These are phyloP conservation scores for Nycticebus coucang DNA, from an alignment of 2,113 vertebrate species.

Conservation along the genomic window DNA sequence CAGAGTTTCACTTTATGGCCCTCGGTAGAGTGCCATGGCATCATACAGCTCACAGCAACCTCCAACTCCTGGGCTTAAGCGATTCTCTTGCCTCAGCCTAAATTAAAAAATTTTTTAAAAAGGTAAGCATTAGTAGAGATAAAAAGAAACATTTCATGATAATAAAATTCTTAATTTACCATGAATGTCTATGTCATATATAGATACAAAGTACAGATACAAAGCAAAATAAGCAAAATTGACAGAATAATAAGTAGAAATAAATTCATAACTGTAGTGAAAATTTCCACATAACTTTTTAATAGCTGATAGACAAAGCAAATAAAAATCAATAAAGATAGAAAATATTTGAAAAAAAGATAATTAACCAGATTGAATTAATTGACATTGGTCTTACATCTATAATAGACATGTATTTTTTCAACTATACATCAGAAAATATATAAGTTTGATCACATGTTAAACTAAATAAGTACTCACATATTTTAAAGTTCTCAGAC, in stretches of 20 bases:
- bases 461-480: not conserved
- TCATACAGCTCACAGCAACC: too few relatives aligned
- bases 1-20: too few relatives aligned
- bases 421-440: not conserved
- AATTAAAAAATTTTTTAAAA: too few relatives aligned
- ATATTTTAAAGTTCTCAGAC: not conserved
- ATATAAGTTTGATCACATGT: not conserved
- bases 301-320: not conserved
- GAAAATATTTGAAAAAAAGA: constrained; percentile 16
- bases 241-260: not conserved
- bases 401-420: not conserved
- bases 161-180: not conserved
- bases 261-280: not conserved
- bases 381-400: not conserved
- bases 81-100: too few relatives aligned
- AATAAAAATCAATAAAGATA: not conserved
- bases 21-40: too few relatives aligned
- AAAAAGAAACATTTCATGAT: not conserved
- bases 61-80: too few relatives aligned
- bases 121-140: not conserved
- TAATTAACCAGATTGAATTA: not conserved
- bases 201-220: not conserved
- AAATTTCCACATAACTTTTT: not conserved
- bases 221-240: not conserved
- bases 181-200: not conserved